A percentile compares a stretch with the other conserved stretches of the same genome.
Evolutionary conservation across 2,113 vertebrate genomes (phyloP).

Genomic region (Columbina picui): DNA sequence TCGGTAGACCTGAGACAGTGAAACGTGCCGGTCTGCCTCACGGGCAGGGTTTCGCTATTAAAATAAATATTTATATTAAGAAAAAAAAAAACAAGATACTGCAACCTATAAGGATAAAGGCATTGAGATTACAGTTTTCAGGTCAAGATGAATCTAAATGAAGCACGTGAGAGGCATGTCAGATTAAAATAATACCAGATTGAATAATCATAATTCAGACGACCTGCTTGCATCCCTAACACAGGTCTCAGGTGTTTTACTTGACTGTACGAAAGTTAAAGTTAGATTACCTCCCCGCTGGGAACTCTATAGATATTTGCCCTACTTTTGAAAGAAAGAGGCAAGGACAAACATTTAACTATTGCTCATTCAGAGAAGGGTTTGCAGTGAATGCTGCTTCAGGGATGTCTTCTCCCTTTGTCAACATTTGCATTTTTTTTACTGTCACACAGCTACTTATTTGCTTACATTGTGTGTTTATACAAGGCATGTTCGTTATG

Average conservation of each 20-base stretch:
- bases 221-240: slow-evolving; percentile 65
- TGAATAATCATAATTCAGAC: slow-evolving; percentile 70
- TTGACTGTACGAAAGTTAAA: slow-evolving; percentile 69
- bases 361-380: neutral
- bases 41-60: neutral
- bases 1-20: neutral
- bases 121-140: slow-evolving; percentile 58
- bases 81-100: neutral
- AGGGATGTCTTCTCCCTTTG: neutral
- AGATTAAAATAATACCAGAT: slow-evolving; percentile 73
- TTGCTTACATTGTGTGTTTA: neutral
- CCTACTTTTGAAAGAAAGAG: slow-evolving; percentile 60
- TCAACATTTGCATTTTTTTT: neutral
- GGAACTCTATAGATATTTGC: slow-evolving; percentile 63
- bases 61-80: neutral
- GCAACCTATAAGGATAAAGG: slow-evolving; percentile 25
- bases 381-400: neutral
- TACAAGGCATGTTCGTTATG: neutral
- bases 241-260: slow-evolving; percentile 63
- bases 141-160: slow-evolving; percentile 74
- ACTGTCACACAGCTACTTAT: neutral
- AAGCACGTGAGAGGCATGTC: slow-evolving; percentile 62
- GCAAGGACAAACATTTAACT: slow-evolving; percentile 62
- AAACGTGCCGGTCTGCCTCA: neutral
- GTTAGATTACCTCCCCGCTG: slow-evolving; percentile 64